These are phyloP conservation scores for Chaunax sp. DNA, from an alignment of 2,797 vertebrate genomes.

Conservation along the genomic window DNA sequence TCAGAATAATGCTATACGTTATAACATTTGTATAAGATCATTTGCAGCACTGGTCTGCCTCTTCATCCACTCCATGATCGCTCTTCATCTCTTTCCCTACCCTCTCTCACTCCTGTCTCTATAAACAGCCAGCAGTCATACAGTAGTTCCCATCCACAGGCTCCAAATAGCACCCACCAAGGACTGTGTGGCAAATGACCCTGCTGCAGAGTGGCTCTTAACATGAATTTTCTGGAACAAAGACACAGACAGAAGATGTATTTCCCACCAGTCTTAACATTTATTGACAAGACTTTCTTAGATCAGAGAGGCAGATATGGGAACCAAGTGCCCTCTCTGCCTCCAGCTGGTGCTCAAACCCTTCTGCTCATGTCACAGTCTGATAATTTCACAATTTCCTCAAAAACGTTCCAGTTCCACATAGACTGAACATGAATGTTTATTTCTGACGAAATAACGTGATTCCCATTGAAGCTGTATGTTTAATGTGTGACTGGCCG, in stretches of 20 bases:
- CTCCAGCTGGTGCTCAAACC: conserved; percentile 11
- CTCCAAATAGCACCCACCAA: conserved; percentile 67
- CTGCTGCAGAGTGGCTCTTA: conserved; percentile 52
- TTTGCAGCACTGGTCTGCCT: background rate
- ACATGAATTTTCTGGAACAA: conserved; percentile 50
- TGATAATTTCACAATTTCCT: background rate
- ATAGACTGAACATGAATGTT: background rate
- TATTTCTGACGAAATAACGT: conserved; percentile 2
- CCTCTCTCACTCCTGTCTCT: conserved; percentile 23
- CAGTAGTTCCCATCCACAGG: conserved; percentile 54
- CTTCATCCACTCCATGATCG: conserved; percentile 1
- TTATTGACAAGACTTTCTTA: conserved; percentile 46
- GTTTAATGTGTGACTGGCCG: background rate
- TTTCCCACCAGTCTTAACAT: conserved; percentile 40
- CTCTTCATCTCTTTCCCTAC: conserved; percentile 17
- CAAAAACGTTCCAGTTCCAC: background rate
- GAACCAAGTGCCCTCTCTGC: conserved; percentile 11
- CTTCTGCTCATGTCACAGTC: conserved; percentile 2
- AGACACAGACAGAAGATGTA: conserved; percentile 25
- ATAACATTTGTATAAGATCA: background rate
- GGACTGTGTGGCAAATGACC: conserved; percentile 50
- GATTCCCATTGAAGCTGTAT: background rate
- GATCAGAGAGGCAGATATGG: conserved; percentile 16
- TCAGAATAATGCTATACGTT: background rate
- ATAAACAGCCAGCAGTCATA: conserved; percentile 55